These are phyloP conservation scores for Brachyalestes nurse DNA, from an alignment of 2,797 vertebrate species.

Conservation along the genomic window DNA sequence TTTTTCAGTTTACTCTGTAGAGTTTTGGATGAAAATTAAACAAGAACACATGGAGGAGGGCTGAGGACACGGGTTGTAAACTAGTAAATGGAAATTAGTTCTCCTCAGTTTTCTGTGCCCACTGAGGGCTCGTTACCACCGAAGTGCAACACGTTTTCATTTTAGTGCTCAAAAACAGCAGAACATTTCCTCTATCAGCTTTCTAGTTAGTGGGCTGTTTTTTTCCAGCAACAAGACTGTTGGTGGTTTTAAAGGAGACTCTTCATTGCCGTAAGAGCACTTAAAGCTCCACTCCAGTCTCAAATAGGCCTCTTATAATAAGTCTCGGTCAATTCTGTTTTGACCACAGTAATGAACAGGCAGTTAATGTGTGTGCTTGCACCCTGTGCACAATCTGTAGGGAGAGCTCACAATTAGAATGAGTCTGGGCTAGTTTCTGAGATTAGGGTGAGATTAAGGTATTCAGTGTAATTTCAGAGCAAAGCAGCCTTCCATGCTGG, in stretches of 20 bases:
- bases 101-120: no score
- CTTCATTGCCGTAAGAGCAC: conserved; percentile 55
- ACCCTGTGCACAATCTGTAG: neutral
- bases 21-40: no score
- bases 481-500: conserved; percentile 13
- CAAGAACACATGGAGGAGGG: no score
- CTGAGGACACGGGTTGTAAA: no score
- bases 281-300: conserved; percentile 51
- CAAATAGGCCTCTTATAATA: conserved; percentile 20
- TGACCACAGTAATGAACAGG: conserved; percentile 11
- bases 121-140: neutral
- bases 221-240: conserved; percentile 1
- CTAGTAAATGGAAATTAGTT: no score
- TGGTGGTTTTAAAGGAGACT: conserved; percentile 45
- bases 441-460: neutral
- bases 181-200: neutral
- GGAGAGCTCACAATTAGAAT: conserved; percentile 24
- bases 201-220: neutral
- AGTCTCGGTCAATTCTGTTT: conserved; percentile 56
- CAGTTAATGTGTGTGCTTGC: conserved; percentile 18
- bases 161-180: neutral
- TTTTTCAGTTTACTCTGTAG: no score
- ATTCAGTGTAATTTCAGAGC: neutral
- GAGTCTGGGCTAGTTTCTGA: conserved; percentile 2
- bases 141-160: neutral